Base-by-base conservation (phyloP, 2,113 vertebrate species). In the Corythaeola cristata region DNA sequence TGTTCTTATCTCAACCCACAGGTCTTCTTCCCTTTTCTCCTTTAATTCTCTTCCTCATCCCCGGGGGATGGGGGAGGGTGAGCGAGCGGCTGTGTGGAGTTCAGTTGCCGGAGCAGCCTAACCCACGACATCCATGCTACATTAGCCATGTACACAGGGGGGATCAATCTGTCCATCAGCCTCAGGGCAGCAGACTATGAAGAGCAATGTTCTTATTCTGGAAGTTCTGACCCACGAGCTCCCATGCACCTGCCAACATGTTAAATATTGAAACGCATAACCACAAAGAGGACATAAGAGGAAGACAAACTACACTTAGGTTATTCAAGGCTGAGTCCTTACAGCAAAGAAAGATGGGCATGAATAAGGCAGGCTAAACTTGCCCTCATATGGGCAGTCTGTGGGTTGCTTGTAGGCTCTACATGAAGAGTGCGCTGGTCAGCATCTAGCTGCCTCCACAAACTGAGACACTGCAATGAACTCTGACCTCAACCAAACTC, bases 351-450 rank as follows among this genome's bases (percentile, higher is more conserved):
- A 59, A 95, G 75, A 78, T 27, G 18, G n/a, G 27, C 11, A 44
- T 45, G 39, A 74, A 41, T 32, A 64, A 64, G 50, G 35, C 75
- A 67, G 21, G 27, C 27, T 62, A 32, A 44, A 21, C 41, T 56
- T 72, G 53, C 4, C 11, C 11, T 15, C 4, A 12, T 8, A 32
- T 3, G 21, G 21, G 24, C 39, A 66, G 28, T 45, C 60, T 56
- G 58, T 39, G 50, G n/a, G 28, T 60, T 79, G 39, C 56, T 64
- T 59, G 32, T n/a, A 79, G 5, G 32, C 17, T 30, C 6, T 74
- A 6, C 0, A 0, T 20, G 22, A 84, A 59, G 32, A 37, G 27
- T 4, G 26, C 35, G 37, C 26, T 71, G 59, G 30, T 56, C 47
- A 72, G 75, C 32, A 72, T 27, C 53, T 85, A 64, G 16, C 50